Evolutionary conservation across 2,797 vertebrate species (phyloP), one percentile per base, ranked within the genome.

Genomic region (Lepus townsendii): DNA sequence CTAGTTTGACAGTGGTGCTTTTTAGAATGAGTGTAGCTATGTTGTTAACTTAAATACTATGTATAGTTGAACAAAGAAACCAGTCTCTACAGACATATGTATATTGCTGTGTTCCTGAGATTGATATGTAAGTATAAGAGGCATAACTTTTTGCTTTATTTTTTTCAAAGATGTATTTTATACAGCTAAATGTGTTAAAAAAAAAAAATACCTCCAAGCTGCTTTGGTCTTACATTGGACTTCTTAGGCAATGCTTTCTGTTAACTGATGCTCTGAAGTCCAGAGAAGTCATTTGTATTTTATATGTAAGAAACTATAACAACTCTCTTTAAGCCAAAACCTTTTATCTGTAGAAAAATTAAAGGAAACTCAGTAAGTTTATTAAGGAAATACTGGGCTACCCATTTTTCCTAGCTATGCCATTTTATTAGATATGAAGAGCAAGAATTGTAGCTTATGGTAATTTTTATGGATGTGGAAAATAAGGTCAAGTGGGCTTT

Each of bases 361-460:
- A 88, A 0, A 83, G 63, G 17, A 84, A 84, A 69, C 68, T 54
- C 8, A 62, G 0, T 68, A 71, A 80, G 6, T 65, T 65, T 35
- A 63, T 79, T 30, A 65, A 92, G 75, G 19, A 94, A 73, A 52
- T 79, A 65, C 2, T 60, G 19, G 20, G 13, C 26, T 32, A 9
- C 63, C 82, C 82, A 75, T 62, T 91, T 92, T 95, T 93, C 22
- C 14, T 85, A 68, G 7, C 47, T 78, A 66, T 86, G 65, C 7
- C 79, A 24, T 94, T 96, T 93, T 94, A 32, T 30, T 85, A 88
- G 13, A 78, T n/a, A 52, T 11, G 66, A 71, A 77, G 79, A 72
- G 20, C 38, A 84, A 68, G 63, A 89, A 52, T 84, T 92, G 10
- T 83, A 63, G 50, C 26, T 80, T 93, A 30, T 42, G 57, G 19